A percentile compares a stretch with the other conserved stretches of the same genome.
phyloP scores from a whole-genome alignment of 2,113 vertebrate genomes.

The Probosciger aterrimus region DNA sequence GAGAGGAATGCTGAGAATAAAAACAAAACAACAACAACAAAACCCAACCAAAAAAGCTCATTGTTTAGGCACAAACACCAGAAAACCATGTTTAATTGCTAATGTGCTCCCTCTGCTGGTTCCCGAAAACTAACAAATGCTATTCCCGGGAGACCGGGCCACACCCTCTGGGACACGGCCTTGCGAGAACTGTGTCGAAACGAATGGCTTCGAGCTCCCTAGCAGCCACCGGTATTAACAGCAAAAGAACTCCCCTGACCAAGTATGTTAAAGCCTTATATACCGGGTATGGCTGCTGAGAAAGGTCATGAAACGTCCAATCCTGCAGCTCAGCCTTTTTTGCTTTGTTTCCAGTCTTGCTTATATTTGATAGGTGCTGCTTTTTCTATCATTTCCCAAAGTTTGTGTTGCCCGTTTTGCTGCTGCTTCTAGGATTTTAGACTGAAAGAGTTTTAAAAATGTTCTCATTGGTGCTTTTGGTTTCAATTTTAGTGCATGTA shows the following conservation, averaged over 20 bases:
- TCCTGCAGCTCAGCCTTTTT: not conserved
- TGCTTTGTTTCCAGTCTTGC: not conserved
- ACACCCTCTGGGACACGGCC: slow-evolving; percentile 40
- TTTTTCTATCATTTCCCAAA: not conserved
- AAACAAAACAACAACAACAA: slow-evolving; percentile 35
- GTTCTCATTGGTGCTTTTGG: not conserved
- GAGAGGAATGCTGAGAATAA: slow-evolving; percentile 44
- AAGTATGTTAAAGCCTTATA: not conserved
- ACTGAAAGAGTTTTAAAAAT: not conserved
- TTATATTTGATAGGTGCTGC: not conserved
- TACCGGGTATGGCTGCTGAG: not conserved
- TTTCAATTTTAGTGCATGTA: not conserved
- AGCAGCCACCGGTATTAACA: not conserved
- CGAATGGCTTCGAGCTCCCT: not conserved
- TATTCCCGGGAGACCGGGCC: slow-evolving; percentile 8
- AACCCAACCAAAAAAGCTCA: slow-evolving; percentile 5
- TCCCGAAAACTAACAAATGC: not conserved
- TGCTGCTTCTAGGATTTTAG: not conserved
- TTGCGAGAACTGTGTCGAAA: not conserved
- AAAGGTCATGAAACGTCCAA: not conserved
- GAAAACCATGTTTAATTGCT: slow-evolving; percentile 54
- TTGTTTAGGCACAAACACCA: slow-evolving; percentile 45
- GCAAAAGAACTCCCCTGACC: not conserved
- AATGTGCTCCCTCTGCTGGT: slow-evolving; percentile 68
- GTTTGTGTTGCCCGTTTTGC: not conserved